Evolutionary conservation across 2,888 invertebrate genomes (phyloP).

Genomic region (Scaptomyza polygonia): DNA sequence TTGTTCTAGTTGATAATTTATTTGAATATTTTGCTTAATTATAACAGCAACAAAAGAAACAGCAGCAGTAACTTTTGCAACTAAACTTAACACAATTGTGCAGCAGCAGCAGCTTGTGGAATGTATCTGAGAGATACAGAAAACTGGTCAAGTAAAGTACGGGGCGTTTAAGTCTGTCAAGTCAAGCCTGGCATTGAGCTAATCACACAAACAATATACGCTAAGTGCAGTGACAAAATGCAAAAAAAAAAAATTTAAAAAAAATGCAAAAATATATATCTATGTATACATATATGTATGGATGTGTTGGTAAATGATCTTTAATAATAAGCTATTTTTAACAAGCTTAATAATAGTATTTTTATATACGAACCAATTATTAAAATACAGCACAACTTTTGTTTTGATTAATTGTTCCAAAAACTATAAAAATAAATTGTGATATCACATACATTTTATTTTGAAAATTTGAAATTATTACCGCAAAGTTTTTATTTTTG

Average conservation of each 20-base stretch:
- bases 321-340: no score
- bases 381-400: neutral
- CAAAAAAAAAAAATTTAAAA: no score
- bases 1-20: slow-evolving; percentile 76
- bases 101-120: slow-evolving; percentile 13
- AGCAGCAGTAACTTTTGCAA: slow-evolving; percentile 34
- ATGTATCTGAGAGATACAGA: slow-evolving; percentile 47
- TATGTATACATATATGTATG: neutral
- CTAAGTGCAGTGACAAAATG: slow-evolving; percentile 9
- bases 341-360: no score
- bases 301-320: no score
- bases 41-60: slow-evolving; percentile 51
- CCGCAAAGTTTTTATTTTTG: no score
- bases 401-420: neutral
- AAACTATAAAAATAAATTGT: no score
- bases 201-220: slow-evolving; percentile 27
- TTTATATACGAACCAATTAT: neutral
- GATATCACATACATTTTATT: no score
- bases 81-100: slow-evolving; percentile 27
- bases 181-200: slow-evolving; percentile 51
- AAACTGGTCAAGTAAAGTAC: slow-evolving; percentile 51
- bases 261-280: slow-evolving; percentile 3
- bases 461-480: no score
- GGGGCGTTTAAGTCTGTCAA: slow-evolving; percentile 35
- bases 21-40: slow-evolving; percentile 73